Evolutionary conservation across 2,113 vertebrate species (phyloP).

Genomic region (Entelurus aequoreus): DNA sequence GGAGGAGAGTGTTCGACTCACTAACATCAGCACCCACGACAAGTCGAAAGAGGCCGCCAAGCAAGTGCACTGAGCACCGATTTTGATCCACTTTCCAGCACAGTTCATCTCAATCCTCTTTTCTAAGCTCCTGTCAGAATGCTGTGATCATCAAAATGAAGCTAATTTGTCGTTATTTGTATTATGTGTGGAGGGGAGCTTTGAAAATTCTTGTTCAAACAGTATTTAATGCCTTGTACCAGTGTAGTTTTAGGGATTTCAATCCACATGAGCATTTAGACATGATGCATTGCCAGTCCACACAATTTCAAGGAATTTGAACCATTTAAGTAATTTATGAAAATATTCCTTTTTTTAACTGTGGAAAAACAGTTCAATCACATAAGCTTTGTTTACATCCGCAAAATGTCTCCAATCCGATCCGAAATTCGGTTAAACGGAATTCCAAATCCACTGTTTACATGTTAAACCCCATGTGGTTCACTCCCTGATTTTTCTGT

Average conservation of each 20-base stretch:
- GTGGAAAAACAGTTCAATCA: background rate
- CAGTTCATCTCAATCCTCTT: conserved; percentile 6
- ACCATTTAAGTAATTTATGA: background rate
- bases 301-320: background rate
- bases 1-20: conserved; percentile 75
- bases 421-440: no score
- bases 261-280: conserved; percentile 16
- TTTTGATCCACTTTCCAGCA: background rate
- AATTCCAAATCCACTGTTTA: no score
- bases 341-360: background rate
- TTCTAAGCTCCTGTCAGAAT: conserved; percentile 1
- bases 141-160: conserved; percentile 21
- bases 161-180: conserved; percentile 22
- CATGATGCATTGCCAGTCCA: conserved; percentile 8
- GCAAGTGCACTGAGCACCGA: conserved; percentile 35
- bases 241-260: conserved; percentile 30
- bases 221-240: conserved; percentile 51
- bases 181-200: conserved; percentile 14
- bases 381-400: background rate
- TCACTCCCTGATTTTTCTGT: no score
- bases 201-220: conserved; percentile 30
- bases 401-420: no score
- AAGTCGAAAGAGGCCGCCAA: conserved; percentile 40
- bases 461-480: no score
- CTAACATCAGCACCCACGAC: conserved; percentile 75